Evolutionary conservation across 2,113 vertebrate species (phyloP).

Genomic region (Sporophila hypoxantha): DNA sequence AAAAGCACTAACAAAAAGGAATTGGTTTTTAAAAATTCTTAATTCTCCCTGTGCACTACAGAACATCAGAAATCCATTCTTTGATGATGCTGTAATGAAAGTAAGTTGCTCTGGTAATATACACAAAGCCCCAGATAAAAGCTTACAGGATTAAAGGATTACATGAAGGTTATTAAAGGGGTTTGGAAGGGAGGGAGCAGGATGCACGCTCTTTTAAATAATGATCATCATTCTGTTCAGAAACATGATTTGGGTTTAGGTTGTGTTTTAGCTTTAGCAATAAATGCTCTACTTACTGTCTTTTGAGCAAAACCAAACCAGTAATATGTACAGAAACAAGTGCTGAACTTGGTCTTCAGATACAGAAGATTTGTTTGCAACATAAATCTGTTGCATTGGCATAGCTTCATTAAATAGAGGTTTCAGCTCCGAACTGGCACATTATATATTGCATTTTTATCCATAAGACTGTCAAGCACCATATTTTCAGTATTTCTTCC

Average conservation of each 20-base stretch:
- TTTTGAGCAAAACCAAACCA: background rate
- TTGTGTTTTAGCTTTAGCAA: background rate
- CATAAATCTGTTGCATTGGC: background rate
- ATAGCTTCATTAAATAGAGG: background rate
- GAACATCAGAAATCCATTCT: conserved; percentile 42
- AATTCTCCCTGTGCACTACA: conserved; percentile 1
- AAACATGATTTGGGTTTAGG: background rate
- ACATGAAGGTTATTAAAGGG: conserved; percentile 51
- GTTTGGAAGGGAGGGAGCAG: background rate
- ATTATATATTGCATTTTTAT: background rate
- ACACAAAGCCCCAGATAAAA: conserved; percentile 53
- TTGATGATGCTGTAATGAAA: conserved; percentile 59
- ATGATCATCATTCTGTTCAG: background rate
- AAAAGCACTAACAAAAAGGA: background rate
- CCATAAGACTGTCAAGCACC: background rate
- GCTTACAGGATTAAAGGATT: conserved; percentile 61
- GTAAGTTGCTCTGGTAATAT: conserved; percentile 47
- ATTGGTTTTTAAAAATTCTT: background rate
- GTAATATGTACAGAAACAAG: background rate
- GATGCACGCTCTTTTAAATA: background rate
- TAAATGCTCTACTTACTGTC: background rate
- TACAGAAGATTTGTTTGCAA: conserved; percentile 9
- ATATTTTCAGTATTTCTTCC: background rate
- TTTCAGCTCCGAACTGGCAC: background rate
- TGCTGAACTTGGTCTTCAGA: background rate